Evolutionary conservation across 2,113 vertebrate genomes (phyloP).

Genomic region (Oryzias woworae): DNA sequence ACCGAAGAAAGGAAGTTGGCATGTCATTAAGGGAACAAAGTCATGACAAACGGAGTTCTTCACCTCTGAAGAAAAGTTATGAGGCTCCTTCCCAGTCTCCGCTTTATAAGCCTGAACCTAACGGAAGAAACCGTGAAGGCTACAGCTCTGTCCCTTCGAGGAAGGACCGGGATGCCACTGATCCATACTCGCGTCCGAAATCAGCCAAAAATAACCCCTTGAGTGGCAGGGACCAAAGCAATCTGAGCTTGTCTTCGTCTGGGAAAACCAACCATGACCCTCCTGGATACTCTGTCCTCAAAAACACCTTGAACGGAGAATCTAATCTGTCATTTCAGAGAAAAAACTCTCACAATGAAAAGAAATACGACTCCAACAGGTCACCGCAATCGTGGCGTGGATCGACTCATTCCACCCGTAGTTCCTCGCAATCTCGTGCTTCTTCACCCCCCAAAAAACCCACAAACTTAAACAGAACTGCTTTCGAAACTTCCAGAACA

Average conservation of each 20-base stretch:
- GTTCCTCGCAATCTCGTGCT: conserved; percentile 59
- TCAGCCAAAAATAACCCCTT: conserved; percentile 35
- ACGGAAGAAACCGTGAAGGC: conserved; percentile 21
- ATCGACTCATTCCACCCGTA: conserved; percentile 54
- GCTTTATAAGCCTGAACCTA: conserved; percentile 50
- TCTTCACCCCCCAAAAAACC: conserved; percentile 59
- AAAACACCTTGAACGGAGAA: conserved; percentile 54
- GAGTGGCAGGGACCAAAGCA: conserved; percentile 41
- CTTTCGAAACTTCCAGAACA: conserved; percentile 44
- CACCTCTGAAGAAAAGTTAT: conserved; percentile 61
- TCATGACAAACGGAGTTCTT: conserved; percentile 54
- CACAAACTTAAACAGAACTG: conserved; percentile 32
- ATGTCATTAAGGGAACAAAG: conserved; percentile 23
- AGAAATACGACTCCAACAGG: conserved; percentile 41
- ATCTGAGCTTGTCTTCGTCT: conserved; percentile 44
- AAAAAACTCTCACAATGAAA: conserved; percentile 40
- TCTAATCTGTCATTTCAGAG: conserved; percentile 35
- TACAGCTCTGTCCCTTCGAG: conserved; percentile 42
- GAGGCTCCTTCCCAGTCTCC: conserved; percentile 54
- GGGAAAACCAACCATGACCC: conserved; percentile 35
- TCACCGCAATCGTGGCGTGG: conserved; percentile 45
- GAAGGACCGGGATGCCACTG: conserved; percentile 38
- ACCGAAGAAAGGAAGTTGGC: conserved; percentile 42
- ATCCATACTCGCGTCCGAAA: conserved; percentile 32
- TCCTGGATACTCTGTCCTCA: conserved; percentile 58